Base-by-base conservation (phyloP, 2,888 invertebrate species). In the Parnassius glacialis region DNA sequence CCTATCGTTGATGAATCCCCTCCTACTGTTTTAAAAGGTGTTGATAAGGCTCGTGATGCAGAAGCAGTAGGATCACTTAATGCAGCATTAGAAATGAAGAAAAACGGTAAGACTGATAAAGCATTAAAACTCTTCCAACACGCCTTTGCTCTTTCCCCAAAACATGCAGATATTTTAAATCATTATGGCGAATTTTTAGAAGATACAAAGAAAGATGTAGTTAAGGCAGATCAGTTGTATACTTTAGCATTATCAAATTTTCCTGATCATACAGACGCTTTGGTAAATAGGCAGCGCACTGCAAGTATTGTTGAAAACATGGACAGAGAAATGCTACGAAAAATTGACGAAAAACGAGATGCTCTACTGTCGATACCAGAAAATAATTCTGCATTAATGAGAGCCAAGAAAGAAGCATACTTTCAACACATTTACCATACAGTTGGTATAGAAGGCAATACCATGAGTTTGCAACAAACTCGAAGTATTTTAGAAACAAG, bases 391-490 rank as follows among this genome's bases (percentile, higher is more conserved):
- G 96, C 97, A 7, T 89, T 98, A 69, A 93, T 97, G 58, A 93
- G 97, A 74, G 96, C 97, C 3, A 98, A 98, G 78, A 97, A 96
- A 79, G 98, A 99, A 84, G 97, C 97, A 1, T 99, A 98, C 83
- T 98, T 97, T 81, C 94, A 96, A 77, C 98, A 99, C 79, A 97
- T 99, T 66, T 98, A 98, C 84, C 99, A 99, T 79, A 98, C 98
- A 0, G 98, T 98, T 20, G 99, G 97, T 34, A 98, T 99, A 68
- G 99, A 99, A 88, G 99, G 99, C 0, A 99, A 99, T 79, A 99
- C 99, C 0, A 97, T 99, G 95, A 96, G 97, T 2, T 90, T 99
- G 51, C 95, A 96, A 25, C 97, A 99, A 83, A 97, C 99, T 0
- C 93, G 98, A 68, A 96, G 96, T 63, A 95, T 99, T 65, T 92